These are phyloP conservation scores for Catotricha subobsoleta DNA, from an alignment of 2,888 invertebrate genomes.

Conservation along the genomic window DNA sequence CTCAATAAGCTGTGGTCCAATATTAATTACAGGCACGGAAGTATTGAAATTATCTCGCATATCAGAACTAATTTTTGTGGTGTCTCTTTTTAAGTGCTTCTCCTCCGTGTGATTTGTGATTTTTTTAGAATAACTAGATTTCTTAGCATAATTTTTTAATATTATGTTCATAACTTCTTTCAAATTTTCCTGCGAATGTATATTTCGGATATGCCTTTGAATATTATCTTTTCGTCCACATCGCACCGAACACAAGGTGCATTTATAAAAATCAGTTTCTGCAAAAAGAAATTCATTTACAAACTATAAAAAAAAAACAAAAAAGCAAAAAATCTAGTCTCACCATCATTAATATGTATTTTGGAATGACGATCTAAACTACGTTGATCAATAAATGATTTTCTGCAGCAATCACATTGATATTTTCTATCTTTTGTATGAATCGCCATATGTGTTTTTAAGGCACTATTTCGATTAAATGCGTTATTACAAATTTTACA, in stretches of 20 bases:
- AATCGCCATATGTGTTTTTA: conserved; percentile 35
- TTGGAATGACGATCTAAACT: conserved; percentile 50
- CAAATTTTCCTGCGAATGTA: conserved; percentile 37
- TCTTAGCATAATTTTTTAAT: background rate
- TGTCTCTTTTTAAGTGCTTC: background rate
- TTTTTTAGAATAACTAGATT: background rate
- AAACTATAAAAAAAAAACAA: background rate
- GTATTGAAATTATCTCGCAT: background rate
- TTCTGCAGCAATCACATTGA: conserved; percentile 45
- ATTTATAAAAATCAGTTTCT: conserved; percentile 52
- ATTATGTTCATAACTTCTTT: background rate
- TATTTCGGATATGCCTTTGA: conserved; percentile 54
- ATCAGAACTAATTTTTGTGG: background rate
- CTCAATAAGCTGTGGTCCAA: background rate
- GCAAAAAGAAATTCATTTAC: conserved; percentile 15
- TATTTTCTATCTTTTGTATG: conserved; percentile 37
- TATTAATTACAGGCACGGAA: background rate
- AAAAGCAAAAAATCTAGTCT: background rate
- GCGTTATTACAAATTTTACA: conserved; percentile 42
- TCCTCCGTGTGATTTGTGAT: background rate
- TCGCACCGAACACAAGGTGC: conserved; percentile 47
- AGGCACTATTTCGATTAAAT: conserved; percentile 39
- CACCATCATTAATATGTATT: conserved; percentile 42
- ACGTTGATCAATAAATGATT: conserved; percentile 46
- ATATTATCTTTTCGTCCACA: conserved; percentile 65